phyloP scores from a whole-genome alignment of 2,113 vertebrate genomes.

The Cinclus cinclus region DNA sequence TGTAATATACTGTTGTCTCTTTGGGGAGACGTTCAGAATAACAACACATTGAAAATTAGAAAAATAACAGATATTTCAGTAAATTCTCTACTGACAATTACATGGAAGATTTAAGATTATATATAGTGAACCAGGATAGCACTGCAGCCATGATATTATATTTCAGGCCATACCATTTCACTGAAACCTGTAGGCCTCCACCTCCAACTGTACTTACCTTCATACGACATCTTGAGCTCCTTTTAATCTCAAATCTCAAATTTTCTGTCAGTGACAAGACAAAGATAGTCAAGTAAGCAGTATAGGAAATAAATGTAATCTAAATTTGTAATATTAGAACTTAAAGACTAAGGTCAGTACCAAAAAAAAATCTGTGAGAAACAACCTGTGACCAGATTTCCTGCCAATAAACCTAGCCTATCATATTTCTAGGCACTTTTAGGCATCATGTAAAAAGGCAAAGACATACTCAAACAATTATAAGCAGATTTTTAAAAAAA shows the following conservation, averaged over 20 bases:
- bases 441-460: neutral
- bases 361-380: neutral
- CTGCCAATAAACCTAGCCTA: neutral
- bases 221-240: neutral
- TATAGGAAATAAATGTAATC: neutral
- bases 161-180: neutral
- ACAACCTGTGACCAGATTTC: neutral
- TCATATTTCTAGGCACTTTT: neutral
- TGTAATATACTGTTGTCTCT: neutral
- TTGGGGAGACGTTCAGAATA: neutral
- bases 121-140: neutral
- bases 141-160: neutral
- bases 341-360: neutral
- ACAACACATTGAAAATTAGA: neutral
- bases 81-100: neutral
- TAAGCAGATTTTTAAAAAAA: neutral
- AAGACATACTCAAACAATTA: neutral
- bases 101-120: neutral
- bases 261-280: neutral
- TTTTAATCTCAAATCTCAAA: neutral
- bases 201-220: neutral
- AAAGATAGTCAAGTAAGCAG: neutral
- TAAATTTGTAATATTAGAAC: neutral
- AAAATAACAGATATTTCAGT: neutral
- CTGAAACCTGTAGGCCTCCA: neutral